A percentile compares a stretch with the other conserved stretches of the same genome.
phyloP scores from a whole-genome alignment of 1,140 invertebrate genomes.

The Pentalonia nigronervosa region DNA sequence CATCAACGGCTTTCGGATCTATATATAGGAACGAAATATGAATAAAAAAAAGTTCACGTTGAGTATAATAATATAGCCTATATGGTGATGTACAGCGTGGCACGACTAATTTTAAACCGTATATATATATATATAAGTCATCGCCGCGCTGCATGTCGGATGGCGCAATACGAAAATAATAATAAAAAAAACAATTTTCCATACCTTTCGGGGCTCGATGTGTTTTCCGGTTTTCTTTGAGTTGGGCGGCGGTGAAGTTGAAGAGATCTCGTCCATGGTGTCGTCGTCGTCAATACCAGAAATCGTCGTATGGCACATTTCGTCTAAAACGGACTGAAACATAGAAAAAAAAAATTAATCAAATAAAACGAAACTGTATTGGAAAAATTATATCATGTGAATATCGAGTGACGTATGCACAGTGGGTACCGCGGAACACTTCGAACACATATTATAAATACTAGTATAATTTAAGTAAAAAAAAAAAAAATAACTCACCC shows the following conservation, averaged over 20 bases:
- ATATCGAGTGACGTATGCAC: background rate
- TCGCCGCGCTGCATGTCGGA: no score
- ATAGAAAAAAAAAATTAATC: background rate
- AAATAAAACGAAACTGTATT: background rate
- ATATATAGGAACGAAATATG: background rate
- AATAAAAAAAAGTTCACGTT: background rate
- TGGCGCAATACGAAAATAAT: background rate
- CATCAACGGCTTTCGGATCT: constrained; percentile 76
- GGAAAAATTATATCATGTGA: background rate
- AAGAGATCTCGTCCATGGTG: constrained; percentile 41
- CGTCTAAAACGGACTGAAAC: background rate
- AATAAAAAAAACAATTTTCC: background rate
- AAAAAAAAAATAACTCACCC: background rate
- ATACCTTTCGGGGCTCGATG: constrained; percentile 25
- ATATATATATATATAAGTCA: background rate
- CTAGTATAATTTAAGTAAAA: background rate
- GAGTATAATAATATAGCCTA: background rate
- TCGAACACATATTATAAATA: background rate
- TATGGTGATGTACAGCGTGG: background rate
- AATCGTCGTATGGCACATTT: constrained; percentile 37
- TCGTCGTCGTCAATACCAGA: constrained; percentile 1
- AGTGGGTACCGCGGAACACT: background rate
- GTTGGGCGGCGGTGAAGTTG: background rate
- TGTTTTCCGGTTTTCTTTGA: background rate
- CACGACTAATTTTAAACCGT: background rate